Evolutionary conservation across 1,140 invertebrate species (phyloP), one percentile per base, ranked within the genome.

Genomic region (Theocolax elegans): DNA sequence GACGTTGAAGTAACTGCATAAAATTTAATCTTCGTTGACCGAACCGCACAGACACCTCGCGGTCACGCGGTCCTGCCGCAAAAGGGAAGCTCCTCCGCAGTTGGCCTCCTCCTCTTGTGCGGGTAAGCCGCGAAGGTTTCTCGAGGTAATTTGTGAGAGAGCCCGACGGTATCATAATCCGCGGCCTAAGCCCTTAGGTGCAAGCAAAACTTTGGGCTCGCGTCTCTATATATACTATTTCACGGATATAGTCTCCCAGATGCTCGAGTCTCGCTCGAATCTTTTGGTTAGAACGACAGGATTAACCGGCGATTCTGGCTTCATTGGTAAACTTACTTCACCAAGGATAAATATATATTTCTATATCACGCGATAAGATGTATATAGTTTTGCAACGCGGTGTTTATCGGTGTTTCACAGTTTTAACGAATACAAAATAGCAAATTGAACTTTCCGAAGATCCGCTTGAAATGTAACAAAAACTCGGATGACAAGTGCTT

Each of bases 141-240:
- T 82, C 79, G 77, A 78, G 80, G 76, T 83, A 83, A 83, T 83
- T 83, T 83, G 80, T 79, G 80, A 81, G 80, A 75, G 72, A 78
- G 77, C 81, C 72, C 68, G 65, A 54, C 74, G 77, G 65, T 80
- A 81, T 81, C 73, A 79, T 82, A 83, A 81, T 82, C 81, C 81
- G 73, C 67, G 76, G 76, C 74, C 75, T 66, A 67, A 69, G 59
- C 67, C 49, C 15, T 59, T 63, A 46, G 46, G 44, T 67, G 31
- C 54, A n/a, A 3, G 35, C 51, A 51, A 59, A 67, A 67, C 65
- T 67, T 59, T 19, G 40, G 48, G 23, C 21, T 62, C 7, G 3
- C 19, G 29, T 19, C 8, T 4, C 12, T 31, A 2, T 12, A 7
- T 38, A 12, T n/a, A n/a, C n/a, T n/a, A 12, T 38, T 7, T 38